Conservation (phyloP, 2,113 vertebrate genomes). For the Archilochus colubris region DNA sequence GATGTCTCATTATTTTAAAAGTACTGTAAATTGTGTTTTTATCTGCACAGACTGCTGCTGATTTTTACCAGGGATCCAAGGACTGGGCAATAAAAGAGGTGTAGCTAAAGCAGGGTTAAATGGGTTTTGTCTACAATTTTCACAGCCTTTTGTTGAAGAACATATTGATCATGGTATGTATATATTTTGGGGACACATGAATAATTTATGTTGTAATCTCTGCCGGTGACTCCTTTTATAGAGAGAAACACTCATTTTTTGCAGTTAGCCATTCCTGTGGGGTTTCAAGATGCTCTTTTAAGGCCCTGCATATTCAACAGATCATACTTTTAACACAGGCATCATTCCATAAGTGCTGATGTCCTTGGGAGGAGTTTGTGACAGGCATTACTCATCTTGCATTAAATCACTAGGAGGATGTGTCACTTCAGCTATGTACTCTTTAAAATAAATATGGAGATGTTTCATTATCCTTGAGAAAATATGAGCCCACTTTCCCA, state of each 20-base stretch:
- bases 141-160: neutral
- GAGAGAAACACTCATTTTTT: neutral
- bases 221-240: neutral
- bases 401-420: neutral
- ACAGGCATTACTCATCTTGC: neutral
- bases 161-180: neutral
- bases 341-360: neutral
- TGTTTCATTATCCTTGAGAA: neutral
- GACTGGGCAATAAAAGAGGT: neutral
- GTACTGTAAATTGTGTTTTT: neutral
- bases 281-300: neutral
- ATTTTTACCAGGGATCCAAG: neutral
- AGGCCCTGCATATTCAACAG: neutral
- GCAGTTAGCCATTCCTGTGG: neutral
- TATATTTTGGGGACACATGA: neutral
- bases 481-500: neutral
- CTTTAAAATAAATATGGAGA: neutral
- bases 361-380: neutral
- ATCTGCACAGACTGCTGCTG: neutral
- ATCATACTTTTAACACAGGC: neutral
- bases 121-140: neutral
- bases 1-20: neutral
- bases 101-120: neutral
- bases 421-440: neutral
- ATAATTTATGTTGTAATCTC: neutral